phyloP scores from a whole-genome alignment of 2,797 vertebrate genomes.

The Poecile montanus region DNA sequence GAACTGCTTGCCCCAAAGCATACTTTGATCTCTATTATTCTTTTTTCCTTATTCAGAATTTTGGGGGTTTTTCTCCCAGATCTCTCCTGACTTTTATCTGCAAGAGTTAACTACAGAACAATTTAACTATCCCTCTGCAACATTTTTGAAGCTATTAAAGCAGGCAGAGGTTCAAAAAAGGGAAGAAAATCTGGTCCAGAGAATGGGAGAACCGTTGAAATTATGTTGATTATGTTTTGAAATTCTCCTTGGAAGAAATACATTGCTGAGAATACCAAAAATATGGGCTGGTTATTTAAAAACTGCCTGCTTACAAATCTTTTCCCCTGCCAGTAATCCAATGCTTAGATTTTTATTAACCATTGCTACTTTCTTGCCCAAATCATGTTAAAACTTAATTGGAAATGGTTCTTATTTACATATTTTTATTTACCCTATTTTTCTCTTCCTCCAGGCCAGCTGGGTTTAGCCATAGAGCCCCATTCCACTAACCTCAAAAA shows the following conservation, averaged over 20 bases:
- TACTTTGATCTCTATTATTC: neutral
- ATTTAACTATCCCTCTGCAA: constrained; percentile 17
- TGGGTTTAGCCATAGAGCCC: neutral
- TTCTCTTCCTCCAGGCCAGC: constrained; percentile 7
- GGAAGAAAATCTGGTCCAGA: constrained; percentile 11
- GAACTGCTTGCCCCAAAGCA: neutral
- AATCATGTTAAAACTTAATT: constrained; percentile 47
- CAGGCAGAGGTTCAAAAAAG: constrained; percentile 7
- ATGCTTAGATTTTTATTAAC: constrained; percentile 33
- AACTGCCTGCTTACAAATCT: neutral
- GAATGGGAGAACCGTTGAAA: constrained; percentile 12
- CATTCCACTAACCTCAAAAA: neutral
- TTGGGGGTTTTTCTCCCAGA: neutral
- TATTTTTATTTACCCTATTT: constrained; percentile 40
- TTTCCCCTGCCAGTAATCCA: neutral
- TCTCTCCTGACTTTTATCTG: constrained; percentile 12
- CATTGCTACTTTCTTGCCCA: neutral
- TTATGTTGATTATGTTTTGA: neutral
- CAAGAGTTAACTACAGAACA: constrained; percentile 5
- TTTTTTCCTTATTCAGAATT: neutral
- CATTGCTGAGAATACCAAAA: neutral
- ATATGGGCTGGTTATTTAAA: constrained; percentile 8
- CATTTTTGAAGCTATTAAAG: constrained; percentile 39
- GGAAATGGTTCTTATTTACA: neutral
- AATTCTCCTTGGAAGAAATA: constrained; percentile 36